A percentile compares a stretch with the other conserved stretches of the same genome.
Evolutionary conservation across 2,113 vertebrate species (phyloP).

Genomic region (Onychostoma macrolepis): DNA sequence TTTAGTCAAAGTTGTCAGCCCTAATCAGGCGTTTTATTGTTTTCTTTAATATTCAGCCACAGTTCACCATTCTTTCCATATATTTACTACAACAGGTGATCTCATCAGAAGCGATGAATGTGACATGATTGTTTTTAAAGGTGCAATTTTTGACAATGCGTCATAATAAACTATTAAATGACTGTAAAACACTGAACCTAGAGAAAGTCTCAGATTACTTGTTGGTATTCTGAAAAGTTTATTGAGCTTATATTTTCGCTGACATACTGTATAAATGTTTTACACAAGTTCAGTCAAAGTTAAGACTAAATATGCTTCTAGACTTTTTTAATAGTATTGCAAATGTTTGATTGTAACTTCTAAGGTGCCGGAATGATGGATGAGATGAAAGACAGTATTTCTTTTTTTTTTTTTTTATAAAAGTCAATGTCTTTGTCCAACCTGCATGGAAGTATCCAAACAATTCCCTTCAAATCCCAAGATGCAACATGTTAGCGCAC

Average conservation of each 20-base stretch:
- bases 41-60: neutral
- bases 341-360: neutral
- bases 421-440: neutral
- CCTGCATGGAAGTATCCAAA: slow-evolving; percentile 42
- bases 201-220: neutral
- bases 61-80: neutral
- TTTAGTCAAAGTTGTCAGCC: neutral
- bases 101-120: neutral
- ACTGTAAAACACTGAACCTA: neutral
- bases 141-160: neutral
- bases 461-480: slow-evolving; percentile 36
- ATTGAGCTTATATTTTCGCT: neutral
- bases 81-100: neutral
- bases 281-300: neutral
- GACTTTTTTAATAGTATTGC: neutral
- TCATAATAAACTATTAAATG: neutral
- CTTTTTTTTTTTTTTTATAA: neutral
- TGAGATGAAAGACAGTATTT: neutral
- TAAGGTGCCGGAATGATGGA: neutral
- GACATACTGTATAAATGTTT: neutral
- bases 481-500: slow-evolving; percentile 15
- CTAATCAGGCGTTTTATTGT: neutral
- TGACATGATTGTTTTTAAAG: neutral
- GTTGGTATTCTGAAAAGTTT: neutral
- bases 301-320: neutral